A percentile compares a stretch with the other conserved stretches of the same genome.
These are phyloP conservation scores for Erebia palarica DNA, from an alignment of 2,888 invertebrate species.

Conservation along the genomic window DNA sequence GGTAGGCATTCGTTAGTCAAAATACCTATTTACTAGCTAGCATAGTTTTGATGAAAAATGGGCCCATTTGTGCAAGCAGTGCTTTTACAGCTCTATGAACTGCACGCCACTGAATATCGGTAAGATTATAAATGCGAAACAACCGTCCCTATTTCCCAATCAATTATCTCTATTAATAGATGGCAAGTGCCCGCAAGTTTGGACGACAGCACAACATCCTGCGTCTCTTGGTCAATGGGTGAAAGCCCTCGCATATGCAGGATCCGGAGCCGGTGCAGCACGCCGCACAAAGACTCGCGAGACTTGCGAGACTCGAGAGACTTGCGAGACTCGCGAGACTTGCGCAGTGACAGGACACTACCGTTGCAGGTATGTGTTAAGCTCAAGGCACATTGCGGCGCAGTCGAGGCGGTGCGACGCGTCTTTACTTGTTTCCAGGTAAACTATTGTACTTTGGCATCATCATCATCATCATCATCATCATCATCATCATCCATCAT, in stretches of 20 bases:
- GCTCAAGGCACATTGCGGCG: not conserved
- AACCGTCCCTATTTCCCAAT: not conserved
- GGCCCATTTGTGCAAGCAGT: too few species aligned
- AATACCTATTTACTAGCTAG: too few species aligned
- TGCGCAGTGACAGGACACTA: conserved; percentile 41
- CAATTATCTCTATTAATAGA: conserved; percentile 43
- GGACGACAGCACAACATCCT: conserved; percentile 42
- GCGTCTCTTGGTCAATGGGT: conserved; percentile 38
- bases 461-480: not conserved
- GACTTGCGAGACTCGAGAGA: not conserved
- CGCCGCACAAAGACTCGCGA: conserved; percentile 52
- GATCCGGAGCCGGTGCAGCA: conserved; percentile 50
- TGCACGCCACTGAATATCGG: too few species aligned
- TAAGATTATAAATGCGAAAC: too few species aligned
- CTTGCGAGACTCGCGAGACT: conserved; percentile 1
- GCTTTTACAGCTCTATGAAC: too few species aligned
- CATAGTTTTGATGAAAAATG: too few species aligned
- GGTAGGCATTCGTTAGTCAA: too few species aligned
- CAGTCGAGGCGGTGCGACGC: not conserved
- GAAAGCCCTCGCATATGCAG: conserved; percentile 31
- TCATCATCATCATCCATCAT: too few species aligned
- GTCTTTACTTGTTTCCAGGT: not conserved
- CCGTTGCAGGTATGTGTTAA: conserved; percentile 58
- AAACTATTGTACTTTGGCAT: not conserved
- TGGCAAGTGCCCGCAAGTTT: conserved; percentile 49